Evolutionary conservation across 2,888 invertebrate species (phyloP).

Genomic region (Hofmannophila pseudospretella): DNA sequence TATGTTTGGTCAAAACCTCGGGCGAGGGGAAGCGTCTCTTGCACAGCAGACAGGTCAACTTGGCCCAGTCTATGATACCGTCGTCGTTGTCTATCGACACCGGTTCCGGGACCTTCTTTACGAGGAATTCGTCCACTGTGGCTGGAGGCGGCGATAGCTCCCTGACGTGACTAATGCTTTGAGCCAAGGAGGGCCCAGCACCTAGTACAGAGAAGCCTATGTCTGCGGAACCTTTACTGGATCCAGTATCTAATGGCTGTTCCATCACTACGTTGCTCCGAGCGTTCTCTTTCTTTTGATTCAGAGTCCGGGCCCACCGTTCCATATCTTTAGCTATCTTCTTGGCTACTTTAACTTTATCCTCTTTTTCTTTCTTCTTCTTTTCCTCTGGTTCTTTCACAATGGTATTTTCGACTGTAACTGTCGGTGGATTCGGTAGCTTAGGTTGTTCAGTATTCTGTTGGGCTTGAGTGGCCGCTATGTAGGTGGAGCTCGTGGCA

Average conservation of each 20-base stretch:
- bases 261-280: constrained; percentile 65
- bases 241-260: constrained; percentile 60
- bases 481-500: constrained; percentile 81
- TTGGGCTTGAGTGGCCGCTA: constrained; percentile 63
- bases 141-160: constrained; percentile 54
- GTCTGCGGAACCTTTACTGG: constrained; percentile 89
- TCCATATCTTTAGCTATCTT: constrained; percentile 95
- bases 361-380: constrained; percentile 88
- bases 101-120: constrained; percentile 68
- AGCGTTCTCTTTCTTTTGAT: constrained; percentile 93
- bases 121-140: constrained; percentile 52
- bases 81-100: constrained; percentile 82
- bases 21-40: constrained; percentile 95
- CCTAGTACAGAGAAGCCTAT: constrained; percentile 95
- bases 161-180: constrained; percentile 37
- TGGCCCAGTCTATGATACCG: constrained; percentile 91
- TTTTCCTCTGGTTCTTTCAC: constrained; percentile 71
- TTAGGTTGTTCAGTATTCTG: constrained; percentile 58
- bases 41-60: constrained; percentile 95
- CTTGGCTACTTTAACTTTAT: constrained; percentile 97
- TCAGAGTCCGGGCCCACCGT: constrained; percentile 96
- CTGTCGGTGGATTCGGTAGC: constrained; percentile 40
- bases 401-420: constrained; percentile 48
- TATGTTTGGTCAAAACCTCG: constrained; percentile 93
- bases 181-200: constrained; percentile 71